A percentile compares a stretch with the other conserved stretches of the same genome.
Conservation (phyloP, 2,888 invertebrate genomes). For the Caenorhabditis sulstoni region DNA sequence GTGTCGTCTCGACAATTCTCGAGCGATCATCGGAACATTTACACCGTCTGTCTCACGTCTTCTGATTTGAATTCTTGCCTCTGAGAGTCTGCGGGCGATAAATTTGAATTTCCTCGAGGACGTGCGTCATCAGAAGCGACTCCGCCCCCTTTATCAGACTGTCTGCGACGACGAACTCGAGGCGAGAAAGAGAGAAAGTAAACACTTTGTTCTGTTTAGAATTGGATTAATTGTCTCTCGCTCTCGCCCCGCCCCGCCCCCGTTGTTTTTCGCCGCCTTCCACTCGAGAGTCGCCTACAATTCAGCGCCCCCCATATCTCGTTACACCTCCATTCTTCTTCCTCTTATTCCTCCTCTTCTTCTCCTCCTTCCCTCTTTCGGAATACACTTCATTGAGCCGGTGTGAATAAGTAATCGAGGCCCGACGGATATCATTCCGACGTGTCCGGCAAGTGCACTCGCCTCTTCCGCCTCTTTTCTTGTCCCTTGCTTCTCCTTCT, state of each 20-base stretch:
- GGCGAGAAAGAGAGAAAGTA: neutral
- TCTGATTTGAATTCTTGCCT: slow-evolving; percentile 19
- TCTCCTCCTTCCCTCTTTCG: neutral
- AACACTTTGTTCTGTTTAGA: slow-evolving; percentile 5
- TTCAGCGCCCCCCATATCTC: slow-evolving; percentile 14
- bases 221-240: slow-evolving; percentile 1
- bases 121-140: slow-evolving; percentile 26
- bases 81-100: slow-evolving; percentile 11
- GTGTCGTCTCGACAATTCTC: no score
- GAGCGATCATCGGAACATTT: no score
- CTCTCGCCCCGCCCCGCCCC: neutral
- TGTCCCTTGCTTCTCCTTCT: slow-evolving; percentile 9
- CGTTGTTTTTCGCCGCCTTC: neutral
- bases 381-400: slow-evolving; percentile 4
- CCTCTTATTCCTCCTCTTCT: no score
- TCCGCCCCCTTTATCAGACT: slow-evolving; percentile 1
- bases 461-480: neutral
- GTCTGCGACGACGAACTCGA: neutral
- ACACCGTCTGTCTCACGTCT: neutral
- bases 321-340: slow-evolving; percentile 38
- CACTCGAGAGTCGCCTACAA: slow-evolving; percentile 6
- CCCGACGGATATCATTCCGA: neutral
- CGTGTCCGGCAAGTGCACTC: slow-evolving; percentile 26
- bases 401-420: slow-evolving; percentile 39
- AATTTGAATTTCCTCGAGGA: slow-evolving; percentile 41